Evolutionary conservation across 2,888 invertebrate species (phyloP), one percentile per base, ranked within the genome.

Genomic region (Cryptosula pallasiana): DNA sequence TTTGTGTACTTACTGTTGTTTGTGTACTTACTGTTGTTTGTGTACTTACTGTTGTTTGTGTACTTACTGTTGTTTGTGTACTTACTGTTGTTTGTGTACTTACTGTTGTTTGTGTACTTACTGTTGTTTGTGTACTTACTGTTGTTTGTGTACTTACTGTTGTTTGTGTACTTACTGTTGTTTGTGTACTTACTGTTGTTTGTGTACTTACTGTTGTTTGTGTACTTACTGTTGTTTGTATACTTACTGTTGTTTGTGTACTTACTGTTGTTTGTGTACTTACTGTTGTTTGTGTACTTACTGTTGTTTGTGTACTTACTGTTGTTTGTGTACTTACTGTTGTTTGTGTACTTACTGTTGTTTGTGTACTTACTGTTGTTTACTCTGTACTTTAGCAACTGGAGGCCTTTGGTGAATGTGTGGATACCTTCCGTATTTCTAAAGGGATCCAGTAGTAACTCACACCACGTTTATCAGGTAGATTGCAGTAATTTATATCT

Each of bases 401-500:
- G 71, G 71, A 35, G 84, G 32, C 82, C 86, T 3, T 80, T 91
- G 76, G 91, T 94, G 32, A 92, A 92, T 81, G 90, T 92, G 57
- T 93, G 92, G 90, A 92, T 94, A 77, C 94, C 94, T 0, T 91
- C 91, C 58, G 93, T 92, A 5, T 94, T 94, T 84, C 87, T 94
- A 45, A 89, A 90, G 45, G 91, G 91, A 75, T 87, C 88, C 73
- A 73, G 79, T 9, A 90, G 92, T 76, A 91, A 91, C 80, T 89
- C 91, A 55, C 92, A 93, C 86, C 94, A 94, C 85, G 93, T 94
- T 29, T 95, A 94, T 85, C 94, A 94, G 89, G 92, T 93, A 85
- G 83, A 13, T 45, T 45, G 45, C 20, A 45, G 20, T 45, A 20
- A 13, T 57, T 20, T 45, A 58, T 69, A 5, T 27, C 36, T 69